Conservation (phyloP, 2,888 invertebrate species). For the Dicycla oo region DNA sequence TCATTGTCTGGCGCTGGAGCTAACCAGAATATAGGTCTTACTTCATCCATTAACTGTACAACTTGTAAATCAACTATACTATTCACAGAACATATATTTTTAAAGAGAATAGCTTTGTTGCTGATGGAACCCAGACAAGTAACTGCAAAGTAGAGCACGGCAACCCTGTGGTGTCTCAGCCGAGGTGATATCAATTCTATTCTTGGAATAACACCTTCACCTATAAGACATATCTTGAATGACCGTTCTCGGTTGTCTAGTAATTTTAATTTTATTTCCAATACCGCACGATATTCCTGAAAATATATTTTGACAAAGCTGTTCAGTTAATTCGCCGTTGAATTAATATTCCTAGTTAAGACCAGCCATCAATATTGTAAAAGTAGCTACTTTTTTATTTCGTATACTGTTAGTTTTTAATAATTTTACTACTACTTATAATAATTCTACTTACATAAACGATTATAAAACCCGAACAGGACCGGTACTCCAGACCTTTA, state of each 20-base stretch:
- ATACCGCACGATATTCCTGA: constrained; percentile 85
- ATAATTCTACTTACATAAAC: not conserved
- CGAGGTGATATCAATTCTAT: constrained; percentile 78
- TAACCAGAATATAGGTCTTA: constrained; percentile 81
- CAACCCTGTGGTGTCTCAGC: constrained; percentile 73
- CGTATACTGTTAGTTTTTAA: not conserved
- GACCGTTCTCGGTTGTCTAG: constrained; percentile 82
- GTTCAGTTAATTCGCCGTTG: not conserved
- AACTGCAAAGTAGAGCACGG: constrained; percentile 79
- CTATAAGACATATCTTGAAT: constrained; percentile 85
- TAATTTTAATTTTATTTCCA: constrained; percentile 84
- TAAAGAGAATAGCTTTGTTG: constrained; percentile 76
- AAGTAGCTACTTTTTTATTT: not conserved
- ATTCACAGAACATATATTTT: constrained; percentile 81
- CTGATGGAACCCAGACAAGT: constrained; percentile 84
- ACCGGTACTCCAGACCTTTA: not conserved
- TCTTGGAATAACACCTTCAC: constrained; percentile 86
- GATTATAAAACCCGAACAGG: not conserved
- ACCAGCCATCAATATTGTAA: not conserved
- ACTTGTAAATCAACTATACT: constrained; percentile 75
- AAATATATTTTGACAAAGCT: constrained; percentile 44
- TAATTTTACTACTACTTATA: too few relatives aligned
- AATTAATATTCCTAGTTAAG: not conserved
- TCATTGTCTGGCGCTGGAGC: constrained; percentile 67
- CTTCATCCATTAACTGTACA: constrained; percentile 70